Evolutionary conservation across 1,140 invertebrate genomes (phyloP).

Genomic region (Rhyzopertha dominica): DNA sequence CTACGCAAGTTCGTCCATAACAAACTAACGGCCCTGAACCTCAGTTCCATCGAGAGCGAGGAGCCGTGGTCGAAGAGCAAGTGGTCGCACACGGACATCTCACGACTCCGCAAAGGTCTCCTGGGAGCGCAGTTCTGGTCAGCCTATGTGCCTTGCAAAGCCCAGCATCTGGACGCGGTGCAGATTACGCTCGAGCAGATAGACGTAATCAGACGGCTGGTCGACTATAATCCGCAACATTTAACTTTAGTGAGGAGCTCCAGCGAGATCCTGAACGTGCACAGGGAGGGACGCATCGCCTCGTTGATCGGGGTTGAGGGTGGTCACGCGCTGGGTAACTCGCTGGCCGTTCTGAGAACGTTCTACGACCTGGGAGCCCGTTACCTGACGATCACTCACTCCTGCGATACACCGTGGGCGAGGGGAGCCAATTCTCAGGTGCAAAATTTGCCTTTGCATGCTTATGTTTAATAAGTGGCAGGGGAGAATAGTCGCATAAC

Average conservation of each 20-base stretch:
- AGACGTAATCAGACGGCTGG: slow-evolving; percentile 80
- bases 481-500: slow-evolving; percentile 80
- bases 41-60: slow-evolving; percentile 65
- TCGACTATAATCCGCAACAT: slow-evolving; percentile 67
- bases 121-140: slow-evolving; percentile 81
- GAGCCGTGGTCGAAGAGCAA: slow-evolving; percentile 74
- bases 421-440: slow-evolving; percentile 80
- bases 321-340: slow-evolving; percentile 66
- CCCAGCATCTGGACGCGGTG: slow-evolving; percentile 78
- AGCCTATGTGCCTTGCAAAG: slow-evolving; percentile 77
- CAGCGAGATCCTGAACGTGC: slow-evolving; percentile 68
- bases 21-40: slow-evolving; percentile 71
- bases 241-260: slow-evolving; percentile 66
- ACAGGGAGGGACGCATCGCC: slow-evolving; percentile 67
- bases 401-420: slow-evolving; percentile 72
- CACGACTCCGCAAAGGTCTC: slow-evolving; percentile 70
- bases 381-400: slow-evolving; percentile 70
- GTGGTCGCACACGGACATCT: slow-evolving; percentile 87
- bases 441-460: too few species aligned
- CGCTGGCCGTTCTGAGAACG: slow-evolving; percentile 61
- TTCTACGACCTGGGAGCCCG: slow-evolving; percentile 66
- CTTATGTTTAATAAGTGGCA: slow-evolving; percentile 75
- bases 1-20: slow-evolving; percentile 77
- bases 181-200: slow-evolving; percentile 83
- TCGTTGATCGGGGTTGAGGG: slow-evolving; percentile 72